phyloP scores from a whole-genome alignment of 2,888 invertebrate genomes.

The Ceraclea dissimilis region DNA sequence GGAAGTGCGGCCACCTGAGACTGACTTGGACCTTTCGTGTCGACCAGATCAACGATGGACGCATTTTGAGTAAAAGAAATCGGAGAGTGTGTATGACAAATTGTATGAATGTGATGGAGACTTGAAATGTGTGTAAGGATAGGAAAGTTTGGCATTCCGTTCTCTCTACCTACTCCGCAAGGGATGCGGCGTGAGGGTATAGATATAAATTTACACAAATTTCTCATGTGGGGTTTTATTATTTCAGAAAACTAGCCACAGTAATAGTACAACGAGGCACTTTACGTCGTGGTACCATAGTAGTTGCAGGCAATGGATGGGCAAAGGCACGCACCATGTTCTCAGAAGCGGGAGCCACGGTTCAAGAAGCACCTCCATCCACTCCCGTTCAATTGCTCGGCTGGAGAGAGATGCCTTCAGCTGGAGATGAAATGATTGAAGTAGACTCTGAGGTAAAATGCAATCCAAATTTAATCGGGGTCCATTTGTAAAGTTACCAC shows the following conservation, averaged over 20 bases:
- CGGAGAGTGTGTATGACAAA: too few species aligned
- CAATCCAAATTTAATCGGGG: background rate
- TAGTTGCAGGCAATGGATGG: slow-evolving; percentile 80
- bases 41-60: too few species aligned
- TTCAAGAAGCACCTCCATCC: slow-evolving; percentile 67
- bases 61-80: too few species aligned
- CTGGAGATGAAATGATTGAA: slow-evolving; percentile 83
- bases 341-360: slow-evolving; percentile 62
- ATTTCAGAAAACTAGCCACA: slow-evolving; percentile 68
- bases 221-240: too few species aligned
- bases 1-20: too few species aligned
- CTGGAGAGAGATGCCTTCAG: slow-evolving; percentile 82
- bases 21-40: too few species aligned
- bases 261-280: slow-evolving; percentile 81
- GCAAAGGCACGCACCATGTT: slow-evolving; percentile 70
- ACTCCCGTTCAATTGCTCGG: slow-evolving; percentile 82
- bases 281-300: slow-evolving; percentile 63
- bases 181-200: too few species aligned
- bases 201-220: too few species aligned
- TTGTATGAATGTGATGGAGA: too few species aligned
- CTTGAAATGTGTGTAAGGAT: too few species aligned
- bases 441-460: slow-evolving; percentile 62
- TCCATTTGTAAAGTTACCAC: background rate
- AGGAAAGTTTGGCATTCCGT: too few species aligned
- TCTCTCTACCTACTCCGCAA: too few species aligned